Evolutionary conservation across 1,140 invertebrate genomes (phyloP).

Genomic region (Euura saliciscinereae): DNA sequence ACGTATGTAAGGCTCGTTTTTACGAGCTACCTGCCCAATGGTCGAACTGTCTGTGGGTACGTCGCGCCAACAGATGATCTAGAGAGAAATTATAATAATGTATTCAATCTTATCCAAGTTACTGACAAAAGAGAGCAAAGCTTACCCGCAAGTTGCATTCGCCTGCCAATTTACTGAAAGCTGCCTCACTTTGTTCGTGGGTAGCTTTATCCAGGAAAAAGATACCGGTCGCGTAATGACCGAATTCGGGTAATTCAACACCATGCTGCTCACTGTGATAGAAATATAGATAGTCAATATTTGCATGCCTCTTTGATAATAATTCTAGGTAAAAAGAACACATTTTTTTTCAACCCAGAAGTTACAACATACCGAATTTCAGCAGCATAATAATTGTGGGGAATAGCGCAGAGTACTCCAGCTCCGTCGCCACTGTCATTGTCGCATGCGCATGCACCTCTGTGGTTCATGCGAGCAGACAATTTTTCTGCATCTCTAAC

Average conservation of each 20-base stretch:
- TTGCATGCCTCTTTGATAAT: neutral
- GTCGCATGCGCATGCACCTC: slow-evolving; percentile 97
- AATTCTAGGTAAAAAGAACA: neutral
- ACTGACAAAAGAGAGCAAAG: slow-evolving; percentile 18
- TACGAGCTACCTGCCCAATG: slow-evolving; percentile 90
- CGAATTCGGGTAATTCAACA: slow-evolving; percentile 82
- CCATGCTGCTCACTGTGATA: slow-evolving; percentile 73
- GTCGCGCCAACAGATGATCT: slow-evolving; percentile 90
- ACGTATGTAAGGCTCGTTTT: slow-evolving; percentile 93
- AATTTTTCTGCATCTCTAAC: slow-evolving; percentile 92
- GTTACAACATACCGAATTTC: slow-evolving; percentile 72
- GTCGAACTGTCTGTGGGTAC: slow-evolving; percentile 85
- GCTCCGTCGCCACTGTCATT: slow-evolving; percentile 99
- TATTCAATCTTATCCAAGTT: neutral
- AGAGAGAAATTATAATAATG: slow-evolving; percentile 30
- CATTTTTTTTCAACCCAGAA: slow-evolving; percentile 8
- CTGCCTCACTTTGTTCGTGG: slow-evolving; percentile 78
- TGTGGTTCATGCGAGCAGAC: slow-evolving; percentile 96
- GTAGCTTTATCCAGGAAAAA: slow-evolving; percentile 89
- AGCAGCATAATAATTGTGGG: slow-evolving; percentile 89
- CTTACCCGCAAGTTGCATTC: slow-evolving; percentile 77
- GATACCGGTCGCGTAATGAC: slow-evolving; percentile 95
- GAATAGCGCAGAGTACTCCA: slow-evolving; percentile 94
- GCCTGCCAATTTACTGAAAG: slow-evolving; percentile 81
- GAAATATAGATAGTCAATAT: slow-evolving; percentile 29